Evolutionary conservation across 2,888 invertebrate species (phyloP).

Genomic region (Aporophyla nigra): DNA sequence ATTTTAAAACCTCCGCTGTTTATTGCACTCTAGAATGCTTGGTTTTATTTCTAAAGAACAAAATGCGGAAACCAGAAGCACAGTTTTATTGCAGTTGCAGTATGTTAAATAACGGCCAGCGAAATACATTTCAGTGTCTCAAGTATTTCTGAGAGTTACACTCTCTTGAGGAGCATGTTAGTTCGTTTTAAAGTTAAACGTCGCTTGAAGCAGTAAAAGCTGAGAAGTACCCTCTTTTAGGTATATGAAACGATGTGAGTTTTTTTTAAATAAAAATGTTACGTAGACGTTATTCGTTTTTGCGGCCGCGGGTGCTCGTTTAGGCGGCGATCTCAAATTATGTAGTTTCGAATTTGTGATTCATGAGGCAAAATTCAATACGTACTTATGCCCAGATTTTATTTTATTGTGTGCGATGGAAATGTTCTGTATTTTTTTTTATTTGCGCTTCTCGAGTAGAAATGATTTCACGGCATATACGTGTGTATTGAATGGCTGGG

Average conservation of each 20-base stretch:
- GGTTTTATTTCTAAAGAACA: slow-evolving; percentile 21
- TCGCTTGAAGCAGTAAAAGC: slow-evolving; percentile 40
- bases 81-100: slow-evolving; percentile 33
- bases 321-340: slow-evolving; percentile 37
- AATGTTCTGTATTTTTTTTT: slow-evolving; percentile 22
- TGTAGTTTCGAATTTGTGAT: slow-evolving; percentile 43
- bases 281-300: slow-evolving; percentile 33
- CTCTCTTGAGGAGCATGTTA: slow-evolving; percentile 50
- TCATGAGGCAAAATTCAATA: slow-evolving; percentile 26
- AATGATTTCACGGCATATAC: slow-evolving; percentile 13
- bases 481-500: slow-evolving; percentile 12
- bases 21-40: not conserved
- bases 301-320: slow-evolving; percentile 23
- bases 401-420: slow-evolving; percentile 18
- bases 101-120: slow-evolving; percentile 33
- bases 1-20: not conserved
- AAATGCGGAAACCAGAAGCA: slow-evolving; percentile 18
- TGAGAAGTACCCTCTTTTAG: slow-evolving; percentile 34
- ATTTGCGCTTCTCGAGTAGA: slow-evolving; percentile 11
- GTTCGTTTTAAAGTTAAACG: slow-evolving; percentile 58
- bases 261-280: slow-evolving; percentile 35
- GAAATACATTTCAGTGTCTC: slow-evolving; percentile 56
- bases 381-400: slow-evolving; percentile 32
- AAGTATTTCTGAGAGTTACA: slow-evolving; percentile 49
- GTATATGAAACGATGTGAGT: slow-evolving; percentile 3